Percentiles rank a stretch among this genome's conserved stretches.
Evolutionary conservation across 1,140 invertebrate genomes (phyloP).

Genomic region (Megathymus violae): DNA sequence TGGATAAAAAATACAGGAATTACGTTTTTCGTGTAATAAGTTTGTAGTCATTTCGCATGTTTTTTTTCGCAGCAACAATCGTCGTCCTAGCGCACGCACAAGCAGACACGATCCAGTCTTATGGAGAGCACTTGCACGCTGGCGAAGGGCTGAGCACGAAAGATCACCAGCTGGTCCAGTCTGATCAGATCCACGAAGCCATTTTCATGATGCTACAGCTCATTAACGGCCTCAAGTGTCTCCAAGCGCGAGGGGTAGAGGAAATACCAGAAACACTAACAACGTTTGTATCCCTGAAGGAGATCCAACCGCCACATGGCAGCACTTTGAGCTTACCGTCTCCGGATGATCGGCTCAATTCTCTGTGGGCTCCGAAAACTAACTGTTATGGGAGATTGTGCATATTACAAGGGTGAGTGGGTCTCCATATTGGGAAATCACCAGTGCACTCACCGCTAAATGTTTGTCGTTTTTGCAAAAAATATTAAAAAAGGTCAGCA

Average conservation of each 20-base stretch:
- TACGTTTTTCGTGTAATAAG: too few relatives aligned
- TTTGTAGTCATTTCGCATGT: slow-evolving; percentile 8
- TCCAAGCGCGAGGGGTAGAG: slow-evolving; percentile 93
- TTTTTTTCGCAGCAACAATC: slow-evolving; percentile 87
- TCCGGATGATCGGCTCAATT: slow-evolving; percentile 73
- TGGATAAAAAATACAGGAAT: too few relatives aligned
- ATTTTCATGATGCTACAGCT: slow-evolving; percentile 91
- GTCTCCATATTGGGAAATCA: too few relatives aligned
- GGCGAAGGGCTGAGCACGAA: slow-evolving; percentile 79
- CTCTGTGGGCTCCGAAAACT: slow-evolving; percentile 79
- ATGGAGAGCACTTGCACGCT: slow-evolving; percentile 84
- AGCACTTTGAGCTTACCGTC: slow-evolving; percentile 81
- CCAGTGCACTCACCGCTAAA: too few relatives aligned
- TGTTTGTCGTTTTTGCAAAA: too few relatives aligned
- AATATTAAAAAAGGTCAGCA: too few relatives aligned
- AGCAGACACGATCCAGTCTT: slow-evolving; percentile 88
- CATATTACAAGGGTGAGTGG: slow-evolving; percentile 88
- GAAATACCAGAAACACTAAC: slow-evolving; percentile 88
- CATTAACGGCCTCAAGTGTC: slow-evolving; percentile 90
- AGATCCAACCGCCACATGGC: slow-evolving; percentile 64
- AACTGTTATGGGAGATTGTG: slow-evolving; percentile 86
- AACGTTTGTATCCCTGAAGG: slow-evolving; percentile 86
- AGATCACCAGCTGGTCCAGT: slow-evolving; percentile 72
- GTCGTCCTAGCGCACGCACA: slow-evolving; percentile 88
- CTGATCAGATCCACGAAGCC: slow-evolving; percentile 77